Base-by-base conservation (phyloP, 2,888 invertebrate species). In the Agelastica alni region DNA sequence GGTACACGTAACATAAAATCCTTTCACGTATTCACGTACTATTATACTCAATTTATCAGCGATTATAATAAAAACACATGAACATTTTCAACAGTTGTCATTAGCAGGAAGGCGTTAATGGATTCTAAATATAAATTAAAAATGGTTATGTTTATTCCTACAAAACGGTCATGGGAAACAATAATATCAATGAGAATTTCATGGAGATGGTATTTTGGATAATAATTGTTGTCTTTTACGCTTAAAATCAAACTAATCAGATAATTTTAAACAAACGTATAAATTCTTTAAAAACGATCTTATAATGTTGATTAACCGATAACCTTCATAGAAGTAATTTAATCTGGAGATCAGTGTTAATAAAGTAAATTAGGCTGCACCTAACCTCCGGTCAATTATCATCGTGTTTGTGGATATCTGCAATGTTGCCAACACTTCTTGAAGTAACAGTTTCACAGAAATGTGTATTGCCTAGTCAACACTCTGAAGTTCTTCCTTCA, bases 41-140 rank as follows among this genome's bases (percentile, higher is more conserved):
- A 9, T 45, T 45, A 45, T 41, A 31, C 31, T 18, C 22, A 39
- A 18, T 39, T 51, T 30, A 26, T 17, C 18, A 22, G 4, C 10
- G 16, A 43, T 31, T 44, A 51, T 16, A 37, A 44, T 44, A 45
- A 37, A 14, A 41, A 18, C 49, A 20, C 14, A 41, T 48, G 48
- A 48, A 41, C 30, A 47, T 42, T n/a, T 47, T 44, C 17, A 12
- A 18, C n/a, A 31, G 41, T 48, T 32, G 39, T 42, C 41, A 49
- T 49, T 49, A 49, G 32, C 49, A 22, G 1, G 31, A 32, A 32
- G 7, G 22, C 30, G 49, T 32, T 49, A 49, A 49, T 49, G 49
- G 41, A 31, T 7, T 2, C 26, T 26, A 9, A 7, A 9, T 26
- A 7, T 26, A 26, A 9, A 26, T 26, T 26, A 26, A 26, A 26